Base-by-base conservation (phyloP, 2,113 vertebrate genomes). In the Lates calcarifer region DNA sequence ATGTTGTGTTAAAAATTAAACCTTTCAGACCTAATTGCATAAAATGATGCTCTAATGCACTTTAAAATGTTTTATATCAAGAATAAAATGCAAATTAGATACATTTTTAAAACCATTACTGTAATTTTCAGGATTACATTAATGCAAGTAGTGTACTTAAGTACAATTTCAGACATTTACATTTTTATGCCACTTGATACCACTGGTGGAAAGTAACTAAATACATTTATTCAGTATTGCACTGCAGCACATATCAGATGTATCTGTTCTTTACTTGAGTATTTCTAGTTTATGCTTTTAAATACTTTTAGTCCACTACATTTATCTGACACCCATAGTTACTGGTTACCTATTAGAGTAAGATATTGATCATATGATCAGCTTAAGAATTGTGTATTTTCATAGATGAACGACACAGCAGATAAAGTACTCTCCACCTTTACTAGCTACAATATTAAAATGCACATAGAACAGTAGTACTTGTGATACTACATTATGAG, bases 51-150 rank as follows among this genome's bases (percentile, higher is more conserved):
- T 64, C 28, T 3, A 20, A 37, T 45, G 28, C 33, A 26, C 35
- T 45, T 56, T 20, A 55, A 20, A 13, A n/a, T 60, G 58, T 69
- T 64, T 71, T 29, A 62, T 29, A 35, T 67, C 18, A 41, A 33
- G 9, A 63, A 29, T 29, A 10, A 73, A 29, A 37, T 76, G 2
- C 4, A 35, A 63, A 74, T 9, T 17, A 24, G 28, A 45, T 18
- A 2, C n/a, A n/a, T n/a, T n/a, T 24, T 41, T 43, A 37, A 63
- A 58, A 39, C 4, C 20, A 11, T 15, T 35, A 15, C 7, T 37
- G 22, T 28, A 22, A 57, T 70, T 62, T 20, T 29, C 3, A 69
- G 57, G 1, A 43, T 10, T 60, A 58, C 20, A 57, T 35, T 66
- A 22, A 20, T 6, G 8, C 39, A 35, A 26, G n/a, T 6, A 33